A percentile compares a stretch with the other conserved stretches of the same genome.
Conservation (phyloP, 2,888 invertebrate genomes). For the Ephialtes manifestator region DNA sequence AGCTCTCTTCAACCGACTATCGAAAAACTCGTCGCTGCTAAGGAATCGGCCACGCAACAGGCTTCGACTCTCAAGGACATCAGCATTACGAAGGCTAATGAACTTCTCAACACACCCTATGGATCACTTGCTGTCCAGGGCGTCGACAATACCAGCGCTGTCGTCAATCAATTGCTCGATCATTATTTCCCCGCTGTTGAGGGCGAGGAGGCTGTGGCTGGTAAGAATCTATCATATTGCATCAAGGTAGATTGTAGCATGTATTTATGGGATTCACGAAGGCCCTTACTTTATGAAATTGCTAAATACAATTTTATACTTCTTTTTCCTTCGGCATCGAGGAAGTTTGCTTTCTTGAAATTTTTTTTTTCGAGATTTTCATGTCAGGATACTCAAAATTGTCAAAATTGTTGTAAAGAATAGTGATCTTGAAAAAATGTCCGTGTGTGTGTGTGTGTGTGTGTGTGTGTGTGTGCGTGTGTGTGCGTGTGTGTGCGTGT, state of each 20-base stretch:
- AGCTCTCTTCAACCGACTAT: conserved; percentile 83
- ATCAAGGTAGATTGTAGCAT: not conserved
- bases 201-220: conserved; percentile 86
- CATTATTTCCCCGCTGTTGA: conserved; percentile 90
- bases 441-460: no score
- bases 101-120: conserved; percentile 90
- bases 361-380: no score
- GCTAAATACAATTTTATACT: not conserved
- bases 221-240: conserved; percentile 77
- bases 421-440: no score
- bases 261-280: not conserved
- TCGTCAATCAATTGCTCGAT: conserved; percentile 91
- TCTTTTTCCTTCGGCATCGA: no score
- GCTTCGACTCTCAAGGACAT: conserved; percentile 90
- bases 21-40: conserved; percentile 85
- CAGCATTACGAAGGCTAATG: conserved; percentile 91
- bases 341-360: no score
- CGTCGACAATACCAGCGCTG: conserved; percentile 90
- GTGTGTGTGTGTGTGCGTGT: no score
- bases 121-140: conserved; percentile 90
- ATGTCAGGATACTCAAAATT: no score
- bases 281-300: not conserved
- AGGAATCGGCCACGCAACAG: conserved; percentile 88
- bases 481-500: no score
- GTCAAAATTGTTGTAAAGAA: no score